Conservation (phyloP, 2,113 vertebrate genomes). For the Hippocampus barbouri region DNA sequence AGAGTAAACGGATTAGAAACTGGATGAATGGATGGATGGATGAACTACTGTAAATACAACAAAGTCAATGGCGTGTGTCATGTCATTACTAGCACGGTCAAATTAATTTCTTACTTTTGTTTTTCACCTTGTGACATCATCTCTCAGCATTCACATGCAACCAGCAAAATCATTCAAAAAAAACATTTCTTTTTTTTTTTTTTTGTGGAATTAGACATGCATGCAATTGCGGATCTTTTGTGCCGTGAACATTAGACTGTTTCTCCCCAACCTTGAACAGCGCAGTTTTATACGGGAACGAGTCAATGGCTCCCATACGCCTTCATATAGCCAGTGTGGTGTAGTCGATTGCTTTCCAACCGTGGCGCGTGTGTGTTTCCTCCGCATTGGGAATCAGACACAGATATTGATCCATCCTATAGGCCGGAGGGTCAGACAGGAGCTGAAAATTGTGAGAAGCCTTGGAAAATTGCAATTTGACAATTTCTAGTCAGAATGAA, state of each 20-base stretch:
- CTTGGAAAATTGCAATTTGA: slow-evolving; percentile 54
- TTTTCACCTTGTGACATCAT: too few species aligned
- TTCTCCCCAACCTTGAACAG: background rate
- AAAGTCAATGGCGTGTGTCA: too few species aligned
- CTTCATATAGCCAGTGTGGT: slow-evolving; percentile 5
- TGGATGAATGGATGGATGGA: too few species aligned
- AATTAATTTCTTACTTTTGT: too few species aligned
- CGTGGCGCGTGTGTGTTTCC: slow-evolving; percentile 16
- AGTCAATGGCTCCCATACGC: background rate
- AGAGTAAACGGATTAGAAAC: too few species aligned
- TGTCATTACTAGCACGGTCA: too few species aligned
- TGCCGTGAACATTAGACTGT: background rate
- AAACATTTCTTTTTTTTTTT: too few species aligned
- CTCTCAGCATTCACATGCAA: too few species aligned
- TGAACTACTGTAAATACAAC: too few species aligned
- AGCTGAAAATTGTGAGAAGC: slow-evolving; percentile 38
- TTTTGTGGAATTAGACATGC: too few species aligned
- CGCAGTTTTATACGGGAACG: slow-evolving; percentile 1
- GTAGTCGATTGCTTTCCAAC: slow-evolving; percentile 27
- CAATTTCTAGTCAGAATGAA: slow-evolving; percentile 59
- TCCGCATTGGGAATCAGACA: slow-evolving; percentile 34
- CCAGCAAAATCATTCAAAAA: too few species aligned
- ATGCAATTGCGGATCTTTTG: background rate
- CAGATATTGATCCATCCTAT: slow-evolving; percentile 51
- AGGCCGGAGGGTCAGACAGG: slow-evolving; percentile 34